Percentiles rank a stretch among this genome's conserved stretches.
Conservation (phyloP, 2,113 vertebrate species). For the Polypterus bichir region DNA sequence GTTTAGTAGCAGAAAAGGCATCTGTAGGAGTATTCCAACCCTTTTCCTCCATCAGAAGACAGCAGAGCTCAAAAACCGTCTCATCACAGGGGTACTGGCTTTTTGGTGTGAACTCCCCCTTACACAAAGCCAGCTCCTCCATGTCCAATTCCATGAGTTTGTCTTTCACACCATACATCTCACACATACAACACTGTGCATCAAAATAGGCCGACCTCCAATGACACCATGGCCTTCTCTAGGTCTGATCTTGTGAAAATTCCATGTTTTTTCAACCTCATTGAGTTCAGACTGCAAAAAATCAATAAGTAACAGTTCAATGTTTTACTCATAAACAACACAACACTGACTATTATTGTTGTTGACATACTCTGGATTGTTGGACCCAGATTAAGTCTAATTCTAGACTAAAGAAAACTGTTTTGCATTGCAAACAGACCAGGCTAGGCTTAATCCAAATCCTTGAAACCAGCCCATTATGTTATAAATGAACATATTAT, state of each 20-base stretch:
- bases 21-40: slow-evolving; percentile 5
- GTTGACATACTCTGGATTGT: too few relatives aligned
- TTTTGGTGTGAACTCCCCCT: slow-evolving; percentile 6
- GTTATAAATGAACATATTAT: too few relatives aligned
- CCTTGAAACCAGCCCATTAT: too few relatives aligned
- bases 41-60: slow-evolving; percentile 10
- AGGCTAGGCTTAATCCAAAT: too few relatives aligned
- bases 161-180: slow-evolving; percentile 3
- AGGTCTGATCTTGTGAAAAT: slow-evolving; percentile 10
- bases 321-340: too few relatives aligned
- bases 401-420: too few relatives aligned
- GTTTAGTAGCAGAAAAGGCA: not conserved
- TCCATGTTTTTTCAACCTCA: slow-evolving; percentile 14
- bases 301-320: too few relatives aligned
- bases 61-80: slow-evolving; percentile 1
- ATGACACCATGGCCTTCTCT: slow-evolving; percentile 5
- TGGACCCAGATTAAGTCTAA: too few relatives aligned
- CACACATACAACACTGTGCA: slow-evolving; percentile 5
- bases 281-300: not conserved
- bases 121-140: not conserved
- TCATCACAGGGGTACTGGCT: slow-evolving; percentile 13
- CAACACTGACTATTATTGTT: too few relatives aligned
- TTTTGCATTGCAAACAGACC: too few relatives aligned
- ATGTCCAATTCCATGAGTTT: too few relatives aligned
- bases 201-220: slow-evolving; percentile 7